Evolutionary conservation across 2,797 vertebrate genomes (phyloP).

Genomic region (Geotrypetes seraphini): DNA sequence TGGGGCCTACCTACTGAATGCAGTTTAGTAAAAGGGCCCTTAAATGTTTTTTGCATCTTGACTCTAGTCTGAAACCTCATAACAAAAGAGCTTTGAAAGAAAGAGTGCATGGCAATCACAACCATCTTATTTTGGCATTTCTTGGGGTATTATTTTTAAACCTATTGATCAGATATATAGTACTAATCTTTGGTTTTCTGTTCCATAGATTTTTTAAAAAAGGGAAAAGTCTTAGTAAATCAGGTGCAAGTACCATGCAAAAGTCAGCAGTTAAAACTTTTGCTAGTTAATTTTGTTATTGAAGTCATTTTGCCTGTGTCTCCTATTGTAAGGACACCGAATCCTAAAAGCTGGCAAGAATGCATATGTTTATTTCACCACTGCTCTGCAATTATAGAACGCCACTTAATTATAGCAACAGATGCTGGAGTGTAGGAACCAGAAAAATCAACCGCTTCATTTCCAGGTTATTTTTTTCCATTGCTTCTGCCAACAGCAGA

Average conservation of each 20-base stretch:
- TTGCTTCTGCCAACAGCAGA: slow-evolving; percentile 94
- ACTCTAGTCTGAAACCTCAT: too few relatives aligned
- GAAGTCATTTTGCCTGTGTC: slow-evolving; percentile 63
- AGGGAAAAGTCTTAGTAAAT: too few relatives aligned
- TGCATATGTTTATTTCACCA: slow-evolving; percentile 97
- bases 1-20: too few relatives aligned
- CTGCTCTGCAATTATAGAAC: slow-evolving; percentile 97
- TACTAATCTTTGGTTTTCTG: too few relatives aligned
- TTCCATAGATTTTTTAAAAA: too few relatives aligned
- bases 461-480: slow-evolving; percentile 99
- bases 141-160: too few relatives aligned
- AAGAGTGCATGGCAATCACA: too few relatives aligned
- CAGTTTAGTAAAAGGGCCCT: too few relatives aligned
- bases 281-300: slow-evolving; percentile 52
- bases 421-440: slow-evolving; percentile 93
- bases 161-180: too few relatives aligned
- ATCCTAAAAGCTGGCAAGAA: slow-evolving; percentile 82
- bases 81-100: too few relatives aligned
- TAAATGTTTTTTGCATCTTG: too few relatives aligned
- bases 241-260: slow-evolving; percentile 25
- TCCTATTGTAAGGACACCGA: slow-evolving; percentile 68
- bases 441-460: slow-evolving; percentile 86
- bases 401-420: slow-evolving; percentile 99
- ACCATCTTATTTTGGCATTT: too few relatives aligned
- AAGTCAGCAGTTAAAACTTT: slow-evolving; percentile 55